Conservation (phyloP, 2,888 invertebrate species). For the Netelia fuscicornis region DNA sequence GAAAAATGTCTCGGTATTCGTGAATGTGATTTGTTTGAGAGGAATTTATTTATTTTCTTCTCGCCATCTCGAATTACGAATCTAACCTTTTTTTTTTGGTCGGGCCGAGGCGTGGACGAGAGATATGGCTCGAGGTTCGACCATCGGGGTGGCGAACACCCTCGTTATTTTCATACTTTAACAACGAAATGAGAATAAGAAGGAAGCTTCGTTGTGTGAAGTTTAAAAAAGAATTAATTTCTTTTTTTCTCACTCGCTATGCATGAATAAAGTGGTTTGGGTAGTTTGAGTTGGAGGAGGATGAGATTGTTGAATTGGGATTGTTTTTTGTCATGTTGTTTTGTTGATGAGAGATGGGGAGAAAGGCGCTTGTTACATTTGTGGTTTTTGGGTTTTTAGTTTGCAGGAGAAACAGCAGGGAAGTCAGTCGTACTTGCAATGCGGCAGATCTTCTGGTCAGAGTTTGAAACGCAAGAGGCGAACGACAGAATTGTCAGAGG, state of each 20-base stretch:
- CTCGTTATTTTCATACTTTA: background rate
- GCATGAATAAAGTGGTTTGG: no score
- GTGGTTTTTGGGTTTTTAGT: slow-evolving; percentile 69
- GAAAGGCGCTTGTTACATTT: slow-evolving; percentile 13
- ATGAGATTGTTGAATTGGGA: no score
- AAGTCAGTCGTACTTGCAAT: slow-evolving; percentile 77
- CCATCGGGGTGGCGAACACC: slow-evolving; percentile 17
- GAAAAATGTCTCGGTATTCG: background rate
- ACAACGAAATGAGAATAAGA: background rate
- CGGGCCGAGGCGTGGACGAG: slow-evolving; percentile 43
- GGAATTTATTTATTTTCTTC: slow-evolving; percentile 23
- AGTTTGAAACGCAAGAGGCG: slow-evolving; percentile 81
- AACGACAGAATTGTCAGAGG: slow-evolving; percentile 81
- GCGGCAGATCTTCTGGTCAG: slow-evolving; percentile 77
- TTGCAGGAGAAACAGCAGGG: slow-evolving; percentile 80
- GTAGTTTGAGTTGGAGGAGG: no score
- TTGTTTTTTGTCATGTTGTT: background rate
- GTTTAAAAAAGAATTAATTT: background rate
- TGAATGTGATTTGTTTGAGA: background rate
- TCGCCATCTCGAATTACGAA: slow-evolving; percentile 21
- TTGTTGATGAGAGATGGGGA: background rate
- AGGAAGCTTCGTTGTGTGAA: background rate
- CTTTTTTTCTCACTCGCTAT: background rate
- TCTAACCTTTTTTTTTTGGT: slow-evolving; percentile 59
- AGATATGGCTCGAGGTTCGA: background rate